A percentile compares a stretch with the other conserved stretches of the same genome.
phyloP scores from a whole-genome alignment of 1,140 invertebrate genomes.

The Polypedilum vanderplanki region DNA sequence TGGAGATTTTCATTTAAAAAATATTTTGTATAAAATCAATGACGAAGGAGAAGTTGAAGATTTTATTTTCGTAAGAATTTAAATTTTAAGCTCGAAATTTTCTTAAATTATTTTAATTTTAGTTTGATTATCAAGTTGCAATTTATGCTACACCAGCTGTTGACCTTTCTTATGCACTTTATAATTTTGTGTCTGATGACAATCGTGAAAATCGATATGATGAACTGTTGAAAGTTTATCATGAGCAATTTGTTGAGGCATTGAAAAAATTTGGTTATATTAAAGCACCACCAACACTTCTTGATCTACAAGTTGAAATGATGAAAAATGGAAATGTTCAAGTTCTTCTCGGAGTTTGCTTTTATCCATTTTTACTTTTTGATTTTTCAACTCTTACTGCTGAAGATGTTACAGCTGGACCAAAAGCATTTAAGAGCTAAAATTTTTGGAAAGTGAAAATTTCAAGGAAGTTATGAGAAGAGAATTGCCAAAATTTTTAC shows the following conservation, averaged over 20 bases:
- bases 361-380: background rate
- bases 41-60: background rate
- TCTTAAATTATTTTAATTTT: background rate
- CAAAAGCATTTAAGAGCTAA: background rate
- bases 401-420: background rate
- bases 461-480: background rate
- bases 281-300: background rate
- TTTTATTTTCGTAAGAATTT: background rate
- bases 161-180: background rate
- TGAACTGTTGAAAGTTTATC: background rate
- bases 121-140: background rate
- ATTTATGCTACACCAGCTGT: background rate
- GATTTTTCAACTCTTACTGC: background rate
- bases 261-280: background rate
- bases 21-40: background rate
- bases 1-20: background rate
- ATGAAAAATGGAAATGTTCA: conserved; percentile 7
- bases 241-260: background rate
- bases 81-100: too few species aligned
- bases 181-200: background rate
- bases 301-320: conserved; percentile 6
- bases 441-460: background rate
- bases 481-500: background rate
- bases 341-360: background rate
- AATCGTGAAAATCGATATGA: background rate